These are phyloP conservation scores for Dolichallabes microphthalmus DNA, from an alignment of 2,113 vertebrate species.

Conservation along the genomic window DNA sequence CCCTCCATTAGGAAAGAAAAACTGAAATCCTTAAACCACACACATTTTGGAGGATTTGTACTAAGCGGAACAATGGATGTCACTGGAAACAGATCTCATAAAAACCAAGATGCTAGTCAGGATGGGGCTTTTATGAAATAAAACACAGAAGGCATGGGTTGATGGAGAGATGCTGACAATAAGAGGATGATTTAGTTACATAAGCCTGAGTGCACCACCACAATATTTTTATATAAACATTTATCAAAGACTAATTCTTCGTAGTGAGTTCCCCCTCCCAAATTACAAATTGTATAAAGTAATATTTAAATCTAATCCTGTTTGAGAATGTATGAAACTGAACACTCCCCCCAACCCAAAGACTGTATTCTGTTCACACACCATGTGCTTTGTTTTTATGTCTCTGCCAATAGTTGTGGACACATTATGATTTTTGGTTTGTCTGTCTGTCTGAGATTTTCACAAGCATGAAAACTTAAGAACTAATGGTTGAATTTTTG, in stretches of 20 bases:
- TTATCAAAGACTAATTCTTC: background rate
- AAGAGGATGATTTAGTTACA: background rate
- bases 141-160: background rate
- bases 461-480: background rate
- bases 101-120: constrained; percentile 18
- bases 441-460: background rate
- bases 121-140: background rate
- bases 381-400: background rate
- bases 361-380: background rate
- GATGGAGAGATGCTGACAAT: background rate
- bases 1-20: constrained; percentile 45
- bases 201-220: background rate
- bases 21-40: constrained; percentile 44
- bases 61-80: constrained; percentile 34
- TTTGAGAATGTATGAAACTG: background rate
- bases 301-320: background rate
- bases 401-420: background rate
- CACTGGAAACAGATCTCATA: background rate
- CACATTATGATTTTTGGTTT: background rate
- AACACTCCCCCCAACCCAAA: background rate
- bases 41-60: constrained; percentile 35
- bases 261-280: background rate
- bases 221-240: background rate
- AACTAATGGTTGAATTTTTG: background rate
- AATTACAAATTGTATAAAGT: no score